phyloP scores from a whole-genome alignment of 2,797 vertebrate species.

The Sebastiscus albofasciatus region DNA sequence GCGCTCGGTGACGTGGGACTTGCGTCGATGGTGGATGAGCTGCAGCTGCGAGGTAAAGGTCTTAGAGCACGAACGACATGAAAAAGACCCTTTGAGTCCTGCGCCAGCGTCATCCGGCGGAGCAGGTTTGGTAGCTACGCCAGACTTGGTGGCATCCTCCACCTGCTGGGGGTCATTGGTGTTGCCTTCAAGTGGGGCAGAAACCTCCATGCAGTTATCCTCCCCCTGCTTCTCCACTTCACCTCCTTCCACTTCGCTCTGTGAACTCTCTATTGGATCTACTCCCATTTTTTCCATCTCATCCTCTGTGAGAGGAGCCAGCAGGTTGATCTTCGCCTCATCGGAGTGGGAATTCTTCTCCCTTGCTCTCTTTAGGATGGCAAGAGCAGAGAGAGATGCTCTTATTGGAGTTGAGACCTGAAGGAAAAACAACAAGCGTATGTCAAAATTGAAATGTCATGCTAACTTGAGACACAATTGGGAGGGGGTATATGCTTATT shows the following conservation, averaged over 20 bases:
- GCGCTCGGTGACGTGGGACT: constrained; percentile 83
- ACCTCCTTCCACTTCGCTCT: background rate
- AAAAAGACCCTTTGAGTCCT: constrained; percentile 51
- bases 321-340: constrained; percentile 16
- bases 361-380: constrained; percentile 79
- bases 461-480: background rate
- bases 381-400: constrained; percentile 73
- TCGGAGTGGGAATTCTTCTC: constrained; percentile 58
- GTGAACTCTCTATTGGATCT: constrained; percentile 22
- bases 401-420: constrained; percentile 69
- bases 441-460: background rate
- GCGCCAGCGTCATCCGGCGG: background rate
- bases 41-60: constrained; percentile 84
- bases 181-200: constrained; percentile 6
- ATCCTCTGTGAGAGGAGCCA: constrained; percentile 66
- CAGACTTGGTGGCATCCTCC: constrained; percentile 4
- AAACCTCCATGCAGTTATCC: constrained; percentile 32
- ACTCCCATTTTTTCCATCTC: constrained; percentile 59
- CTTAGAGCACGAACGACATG: constrained; percentile 86
- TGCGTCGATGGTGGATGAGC: constrained; percentile 85
- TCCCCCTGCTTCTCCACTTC: constrained; percentile 1
- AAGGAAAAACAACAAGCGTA: background rate
- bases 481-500: background rate
- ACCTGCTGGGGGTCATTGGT: background rate
- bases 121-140: background rate